phyloP scores from a whole-genome alignment of 2,113 vertebrate species.

The Chlamydotis undulata region DNA sequence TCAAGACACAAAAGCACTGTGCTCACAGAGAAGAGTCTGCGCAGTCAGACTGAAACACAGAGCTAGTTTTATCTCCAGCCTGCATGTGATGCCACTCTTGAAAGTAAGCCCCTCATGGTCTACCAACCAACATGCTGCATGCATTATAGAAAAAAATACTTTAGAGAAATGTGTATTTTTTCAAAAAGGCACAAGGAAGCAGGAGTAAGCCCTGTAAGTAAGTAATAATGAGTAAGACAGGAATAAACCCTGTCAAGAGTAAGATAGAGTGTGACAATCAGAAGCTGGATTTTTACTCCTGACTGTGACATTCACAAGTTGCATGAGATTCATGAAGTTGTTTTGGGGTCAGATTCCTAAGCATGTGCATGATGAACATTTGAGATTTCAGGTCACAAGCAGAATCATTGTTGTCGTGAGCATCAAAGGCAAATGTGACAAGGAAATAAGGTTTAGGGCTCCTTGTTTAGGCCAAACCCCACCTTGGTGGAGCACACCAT shows the following conservation, averaged over 20 bases:
- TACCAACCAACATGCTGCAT: background rate
- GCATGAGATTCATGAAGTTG: background rate
- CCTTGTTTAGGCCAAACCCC: background rate
- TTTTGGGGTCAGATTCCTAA: background rate
- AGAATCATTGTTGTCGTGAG: background rate
- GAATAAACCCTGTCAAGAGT: background rate
- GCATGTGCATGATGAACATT: background rate
- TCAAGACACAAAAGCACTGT: background rate
- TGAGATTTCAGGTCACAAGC: rapidly evolving
- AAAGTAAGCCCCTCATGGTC: background rate
- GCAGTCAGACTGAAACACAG: background rate
- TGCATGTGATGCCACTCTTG: background rate
- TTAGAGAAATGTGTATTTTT: background rate
- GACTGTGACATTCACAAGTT: background rate
- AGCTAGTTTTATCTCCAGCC: background rate
- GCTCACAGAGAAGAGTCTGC: background rate
- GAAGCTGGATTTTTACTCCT: background rate
- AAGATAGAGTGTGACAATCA: background rate
- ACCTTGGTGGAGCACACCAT: background rate
- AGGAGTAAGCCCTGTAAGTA: background rate
- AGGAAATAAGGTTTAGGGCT: background rate
- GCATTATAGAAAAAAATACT: background rate
- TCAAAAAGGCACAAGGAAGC: background rate
- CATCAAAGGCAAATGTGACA: background rate
- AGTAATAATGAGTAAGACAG: background rate